These are phyloP conservation scores for Euclidia mi DNA, from an alignment of 2,888 invertebrate species.

Conservation along the genomic window DNA sequence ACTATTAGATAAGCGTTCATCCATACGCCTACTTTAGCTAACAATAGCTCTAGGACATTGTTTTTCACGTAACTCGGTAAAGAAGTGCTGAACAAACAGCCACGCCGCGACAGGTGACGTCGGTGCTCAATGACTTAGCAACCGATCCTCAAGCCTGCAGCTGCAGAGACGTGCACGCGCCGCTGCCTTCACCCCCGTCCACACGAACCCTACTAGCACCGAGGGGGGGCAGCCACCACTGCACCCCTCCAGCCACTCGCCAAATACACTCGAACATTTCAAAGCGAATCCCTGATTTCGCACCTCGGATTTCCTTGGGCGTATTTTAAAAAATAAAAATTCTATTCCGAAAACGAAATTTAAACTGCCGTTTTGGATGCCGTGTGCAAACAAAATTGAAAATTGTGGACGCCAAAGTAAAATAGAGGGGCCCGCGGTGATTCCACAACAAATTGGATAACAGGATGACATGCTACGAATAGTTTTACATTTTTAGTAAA, in stretches of 20 bases:
- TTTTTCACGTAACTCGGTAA: constrained; percentile 7
- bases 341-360: constrained; percentile 67
- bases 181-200: constrained; percentile 33
- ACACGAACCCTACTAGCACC: constrained; percentile 15
- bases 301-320: constrained; percentile 67
- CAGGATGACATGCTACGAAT: constrained; percentile 34
- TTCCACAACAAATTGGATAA: constrained; percentile 50
- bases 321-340: constrained; percentile 67
- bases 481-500: constrained; percentile 42
- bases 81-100: constrained; percentile 15
- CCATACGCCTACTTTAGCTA: not conserved
- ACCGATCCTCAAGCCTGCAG: not conserved
- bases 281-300: constrained; percentile 75
- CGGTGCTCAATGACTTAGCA: constrained; percentile 19
- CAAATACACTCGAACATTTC: constrained; percentile 63
- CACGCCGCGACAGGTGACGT: constrained; percentile 13
- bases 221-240: not conserved
- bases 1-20: not conserved
- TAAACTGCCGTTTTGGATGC: constrained; percentile 66
- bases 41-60: not conserved
- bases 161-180: constrained; percentile 22
- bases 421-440: constrained; percentile 50
- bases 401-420: constrained; percentile 56
- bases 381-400: constrained; percentile 61
- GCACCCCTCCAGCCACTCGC: constrained; percentile 47